These are phyloP conservation scores for Formicarius rufipectus DNA, from an alignment of 2,113 vertebrate species.

Conservation along the genomic window DNA sequence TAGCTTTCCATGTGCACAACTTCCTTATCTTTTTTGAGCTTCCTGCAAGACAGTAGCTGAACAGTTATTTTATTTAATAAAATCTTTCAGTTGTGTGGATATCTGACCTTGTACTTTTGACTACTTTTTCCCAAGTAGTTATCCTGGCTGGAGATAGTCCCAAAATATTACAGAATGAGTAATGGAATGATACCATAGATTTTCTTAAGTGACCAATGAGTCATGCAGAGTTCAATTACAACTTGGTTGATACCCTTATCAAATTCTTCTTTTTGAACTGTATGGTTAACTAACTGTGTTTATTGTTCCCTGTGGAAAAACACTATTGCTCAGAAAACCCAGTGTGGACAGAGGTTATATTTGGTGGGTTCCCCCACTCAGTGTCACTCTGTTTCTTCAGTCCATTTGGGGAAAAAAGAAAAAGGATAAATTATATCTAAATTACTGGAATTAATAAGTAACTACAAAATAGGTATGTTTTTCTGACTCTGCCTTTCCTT, in stretches of 20 bases:
- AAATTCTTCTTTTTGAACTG: neutral
- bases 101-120: neutral
- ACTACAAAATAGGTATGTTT: neutral
- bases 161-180: conserved; percentile 42
- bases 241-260: neutral
- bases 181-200: neutral
- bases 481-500: neutral
- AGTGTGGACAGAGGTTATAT: neutral
- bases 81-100: neutral
- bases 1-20: neutral
- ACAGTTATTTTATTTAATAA: neutral
- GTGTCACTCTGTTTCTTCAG: neutral
- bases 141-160: neutral
- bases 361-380: accelerated
- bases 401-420: neutral
- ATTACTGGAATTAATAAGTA: neutral
- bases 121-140: conserved; percentile 1
- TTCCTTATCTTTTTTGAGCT: neutral
- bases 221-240: neutral
- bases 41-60: neutral
- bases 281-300: conserved; percentile 29
- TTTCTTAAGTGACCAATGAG: neutral
- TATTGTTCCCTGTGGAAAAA: conserved; percentile 3
- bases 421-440: neutral
- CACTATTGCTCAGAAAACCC: neutral